Base-by-base conservation (phyloP, 2,113 vertebrate species). In the Anhinga anhinga region DNA sequence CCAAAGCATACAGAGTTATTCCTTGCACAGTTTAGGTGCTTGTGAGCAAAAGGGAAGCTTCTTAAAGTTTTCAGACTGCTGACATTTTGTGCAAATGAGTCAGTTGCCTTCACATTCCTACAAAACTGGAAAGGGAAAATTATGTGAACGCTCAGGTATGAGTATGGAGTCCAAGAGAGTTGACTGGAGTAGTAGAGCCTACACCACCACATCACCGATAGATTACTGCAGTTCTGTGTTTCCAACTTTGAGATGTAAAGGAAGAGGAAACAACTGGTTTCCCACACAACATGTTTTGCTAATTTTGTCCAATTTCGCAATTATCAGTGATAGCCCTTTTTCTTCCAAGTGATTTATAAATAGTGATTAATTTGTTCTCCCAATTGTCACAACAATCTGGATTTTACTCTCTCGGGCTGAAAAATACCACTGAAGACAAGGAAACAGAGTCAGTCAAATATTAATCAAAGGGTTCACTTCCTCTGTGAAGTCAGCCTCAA, bases 331-430 rank as follows among this genome's bases (percentile, higher is more conserved):
- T 44, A 66, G 18, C 59, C 65, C 23, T 93, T 96, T 95, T 92
- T 91, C 59, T 94, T 94, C 88, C 66, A 93, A 91, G 13, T 42
- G 65, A 88, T 91, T 91, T 91, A 88, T 85, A 88, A 92, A 78
- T 85, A 86, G 73, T 84, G 67, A 80, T 44, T 94, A 93, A 78
- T 93, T 92, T 92, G 27, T 96, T 90, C 93, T 95, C 90, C 95
- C 42, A 50, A 76, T 93, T 96, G 79, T 85, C 83, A 94, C 49
- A 95, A 91, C 83, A 92, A 38, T 95, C 85, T 95, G 90, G 36
- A 66, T 88, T 88, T 92, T 85, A 42, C 36, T 80, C 32, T 90
- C 34, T 87, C 20, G 86, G 55, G 82, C 34, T 63, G 53, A 91
- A 92, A 95, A 74, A 36, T 32, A 56, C 50, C 70, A 71, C 62